Evolutionary conservation across 2,797 vertebrate species (phyloP).

Genomic region (Setipinna tenuifilis): DNA sequence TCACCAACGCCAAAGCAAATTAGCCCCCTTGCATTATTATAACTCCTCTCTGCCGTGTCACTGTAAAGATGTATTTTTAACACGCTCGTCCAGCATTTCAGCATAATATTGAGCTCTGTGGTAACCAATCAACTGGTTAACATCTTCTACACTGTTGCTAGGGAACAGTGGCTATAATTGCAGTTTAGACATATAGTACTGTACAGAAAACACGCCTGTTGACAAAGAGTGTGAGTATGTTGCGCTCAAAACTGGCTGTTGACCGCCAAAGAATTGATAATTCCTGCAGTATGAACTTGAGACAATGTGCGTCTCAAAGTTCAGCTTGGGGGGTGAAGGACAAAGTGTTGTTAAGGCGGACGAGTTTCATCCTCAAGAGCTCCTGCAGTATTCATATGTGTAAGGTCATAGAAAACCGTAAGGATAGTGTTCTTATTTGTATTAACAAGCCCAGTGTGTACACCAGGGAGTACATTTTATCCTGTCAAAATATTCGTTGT

Average conservation of each 20-base stretch:
- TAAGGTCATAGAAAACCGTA: not conserved
- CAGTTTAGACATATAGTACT: constrained; percentile 67
- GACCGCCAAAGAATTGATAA: not conserved
- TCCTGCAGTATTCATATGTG: not conserved
- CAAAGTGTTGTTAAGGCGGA: not conserved
- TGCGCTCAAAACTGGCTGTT: constrained; percentile 47
- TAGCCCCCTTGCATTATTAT: constrained; percentile 23
- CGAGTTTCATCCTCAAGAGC: not conserved
- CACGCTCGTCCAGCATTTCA: constrained; percentile 54
- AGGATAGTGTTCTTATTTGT: constrained; percentile 3
- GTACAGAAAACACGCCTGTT: constrained; percentile 69
- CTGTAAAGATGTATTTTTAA: constrained; percentile 23
- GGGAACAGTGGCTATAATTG: constrained; percentile 78
- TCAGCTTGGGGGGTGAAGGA: not conserved
- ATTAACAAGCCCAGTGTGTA: not conserved
- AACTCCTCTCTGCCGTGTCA: not conserved
- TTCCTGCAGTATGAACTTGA: not conserved
- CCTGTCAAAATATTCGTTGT: constrained; percentile 20
- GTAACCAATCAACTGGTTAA: constrained; percentile 72
- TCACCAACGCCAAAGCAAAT: constrained; percentile 48
- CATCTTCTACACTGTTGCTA: constrained; percentile 81
- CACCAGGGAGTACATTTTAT: constrained; percentile 13
- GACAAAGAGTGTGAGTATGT: constrained; percentile 55
- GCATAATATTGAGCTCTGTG: constrained; percentile 65
- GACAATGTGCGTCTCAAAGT: constrained; percentile 21